A percentile compares a stretch with the other conserved stretches of the same genome.
phyloP scores from a whole-genome alignment of 2,888 invertebrate genomes.

The Drosophila falleni region DNA sequence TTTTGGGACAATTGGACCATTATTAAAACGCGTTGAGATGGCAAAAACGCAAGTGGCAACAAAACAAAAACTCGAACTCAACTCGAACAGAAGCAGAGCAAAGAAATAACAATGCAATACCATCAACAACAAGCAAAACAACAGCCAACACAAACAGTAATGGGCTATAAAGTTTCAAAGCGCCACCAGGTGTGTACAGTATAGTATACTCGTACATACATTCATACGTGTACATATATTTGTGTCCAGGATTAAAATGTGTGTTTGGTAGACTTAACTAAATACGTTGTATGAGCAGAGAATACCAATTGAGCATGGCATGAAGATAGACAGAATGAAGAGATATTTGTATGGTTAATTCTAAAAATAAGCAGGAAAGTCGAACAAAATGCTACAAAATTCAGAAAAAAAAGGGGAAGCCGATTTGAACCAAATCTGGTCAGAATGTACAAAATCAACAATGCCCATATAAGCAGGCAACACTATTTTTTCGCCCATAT shows the following conservation, averaged over 20 bases:
- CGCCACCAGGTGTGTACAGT: slow-evolving; percentile 38
- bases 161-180: slow-evolving; percentile 47
- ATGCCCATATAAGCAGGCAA: no score
- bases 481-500: no score
- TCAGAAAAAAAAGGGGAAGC: no score
- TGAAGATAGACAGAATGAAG: neutral
- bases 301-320: neutral
- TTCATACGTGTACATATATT: neutral
- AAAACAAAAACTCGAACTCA: slow-evolving; percentile 38
- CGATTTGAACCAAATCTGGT: no score
- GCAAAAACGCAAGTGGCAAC: slow-evolving; percentile 74
- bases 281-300: slow-evolving; percentile 5
- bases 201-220: neutral
- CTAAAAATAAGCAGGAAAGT: neutral
- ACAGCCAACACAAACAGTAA: slow-evolving; percentile 34
- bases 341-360: neutral
- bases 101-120: slow-evolving; percentile 47
- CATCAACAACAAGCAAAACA: slow-evolving; percentile 21
- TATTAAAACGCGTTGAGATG: slow-evolving; percentile 81
- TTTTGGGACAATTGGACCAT: slow-evolving; percentile 80
- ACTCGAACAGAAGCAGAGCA: slow-evolving; percentile 24
- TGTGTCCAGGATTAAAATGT: slow-evolving; percentile 17
- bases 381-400: neutral
- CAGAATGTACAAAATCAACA: no score
- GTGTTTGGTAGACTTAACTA: slow-evolving; percentile 10